Base-by-base conservation (phyloP, 1,140 invertebrate genomes). In the Rhynchophorus ferrugineus region DNA sequence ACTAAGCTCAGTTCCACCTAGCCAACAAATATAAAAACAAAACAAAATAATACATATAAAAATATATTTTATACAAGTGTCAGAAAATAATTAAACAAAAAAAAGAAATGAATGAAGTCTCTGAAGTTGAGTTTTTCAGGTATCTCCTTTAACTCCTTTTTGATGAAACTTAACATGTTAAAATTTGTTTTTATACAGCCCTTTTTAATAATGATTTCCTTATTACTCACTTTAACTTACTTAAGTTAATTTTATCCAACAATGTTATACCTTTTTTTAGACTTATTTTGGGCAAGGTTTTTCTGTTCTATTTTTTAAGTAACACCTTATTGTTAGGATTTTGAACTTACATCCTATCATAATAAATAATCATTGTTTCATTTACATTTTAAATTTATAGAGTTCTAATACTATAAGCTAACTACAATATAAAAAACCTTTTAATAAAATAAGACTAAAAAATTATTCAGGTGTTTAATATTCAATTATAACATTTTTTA, bases 21-120 rank as follows among this genome's bases (percentile, higher is more conserved):
- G 11, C 11, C 5, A 11, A 29, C 5, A 5, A 29, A 29, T 29
- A 11, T 6, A 29, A 29, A 29, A 6, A 29, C 5, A 29, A 29
- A 29, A 29, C 5, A 29, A 6, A 29, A 29, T 29, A 29, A 29
- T 19, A 38, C 37, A 38, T 38, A 38, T 38, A 38, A 38, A 38
- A 38, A 38, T 38, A 38, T 19, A 38, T 38, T 38, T 38, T 38
- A 38, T 38, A 38, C 37, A 38, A 38, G 5, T 14, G 37, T 38
- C 37, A 19, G 37, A 38, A 38, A 38, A 38, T 38, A 29, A 38
- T 38, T 13, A 38, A 38, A 38, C n/a, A 19, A 38, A 38, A 38
- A 38, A 29, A 29, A 6, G 11, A 5, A 29, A 6, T 29, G 24
- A 29, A 29, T 29, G 24, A 29, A 29, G 11, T 29, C 11, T 29